Evolutionary conservation across 2,888 invertebrate species (phyloP).

Genomic region (Hypena proboscidalis): DNA sequence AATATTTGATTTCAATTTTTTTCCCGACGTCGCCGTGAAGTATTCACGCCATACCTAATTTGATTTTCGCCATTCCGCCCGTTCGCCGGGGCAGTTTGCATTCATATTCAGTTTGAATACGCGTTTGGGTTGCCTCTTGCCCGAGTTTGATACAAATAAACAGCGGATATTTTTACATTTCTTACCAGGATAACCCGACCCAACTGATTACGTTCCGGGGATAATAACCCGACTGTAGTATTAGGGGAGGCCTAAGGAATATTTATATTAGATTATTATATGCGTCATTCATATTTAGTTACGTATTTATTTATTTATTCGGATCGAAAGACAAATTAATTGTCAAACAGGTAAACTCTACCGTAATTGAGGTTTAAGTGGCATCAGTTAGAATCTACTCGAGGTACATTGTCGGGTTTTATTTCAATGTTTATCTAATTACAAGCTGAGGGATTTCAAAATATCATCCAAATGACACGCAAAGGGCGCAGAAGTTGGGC

Average conservation of each 20-base stretch:
- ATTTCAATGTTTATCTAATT: slow-evolving; percentile 67
- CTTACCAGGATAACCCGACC: slow-evolving; percentile 79
- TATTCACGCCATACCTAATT: slow-evolving; percentile 85
- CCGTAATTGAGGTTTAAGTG: slow-evolving; percentile 14
- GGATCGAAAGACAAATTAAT: slow-evolving; percentile 25
- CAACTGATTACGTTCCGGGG: slow-evolving; percentile 80
- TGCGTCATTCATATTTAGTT: slow-evolving; percentile 48
- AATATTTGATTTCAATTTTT: slow-evolving; percentile 86
- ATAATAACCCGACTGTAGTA: slow-evolving; percentile 74
- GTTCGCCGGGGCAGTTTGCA: slow-evolving; percentile 83
- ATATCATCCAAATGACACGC: slow-evolving; percentile 71
- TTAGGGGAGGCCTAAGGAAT: slow-evolving; percentile 66
- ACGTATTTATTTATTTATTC: slow-evolving; percentile 26
- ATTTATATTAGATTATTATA: slow-evolving; percentile 68
- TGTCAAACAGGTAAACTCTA: slow-evolving; percentile 14
- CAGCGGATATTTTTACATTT: slow-evolving; percentile 84
- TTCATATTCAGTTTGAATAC: slow-evolving; percentile 85
- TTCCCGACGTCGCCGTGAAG: slow-evolving; percentile 84
- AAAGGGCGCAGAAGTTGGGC: slow-evolving; percentile 64
- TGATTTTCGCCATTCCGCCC: slow-evolving; percentile 84
- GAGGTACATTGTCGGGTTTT: slow-evolving; percentile 40
- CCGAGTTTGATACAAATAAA: slow-evolving; percentile 84
- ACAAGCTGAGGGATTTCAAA: slow-evolving; percentile 61
- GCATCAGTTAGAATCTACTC: slow-evolving; percentile 20
- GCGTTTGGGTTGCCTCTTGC: slow-evolving; percentile 81